Evolutionary conservation across 2,113 vertebrate species (phyloP).

Genomic region (Coracopsis vasa): DNA sequence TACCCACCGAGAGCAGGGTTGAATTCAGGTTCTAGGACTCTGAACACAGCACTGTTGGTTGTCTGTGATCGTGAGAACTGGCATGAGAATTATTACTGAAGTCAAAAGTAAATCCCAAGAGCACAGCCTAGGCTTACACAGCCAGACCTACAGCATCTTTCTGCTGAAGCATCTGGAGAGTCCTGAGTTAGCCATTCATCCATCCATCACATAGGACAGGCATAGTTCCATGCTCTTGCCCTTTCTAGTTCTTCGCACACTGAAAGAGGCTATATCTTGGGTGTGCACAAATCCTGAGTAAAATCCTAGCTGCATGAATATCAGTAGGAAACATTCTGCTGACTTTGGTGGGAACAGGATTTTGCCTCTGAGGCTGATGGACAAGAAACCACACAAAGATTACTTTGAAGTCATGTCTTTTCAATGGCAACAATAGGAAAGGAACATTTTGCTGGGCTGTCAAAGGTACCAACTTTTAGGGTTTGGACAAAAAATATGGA

Average conservation of each 20-base stretch:
- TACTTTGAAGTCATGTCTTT: neutral
- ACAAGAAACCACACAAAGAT: neutral
- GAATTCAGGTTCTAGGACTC: neutral
- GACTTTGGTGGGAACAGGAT: neutral
- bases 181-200: neutral
- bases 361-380: neutral
- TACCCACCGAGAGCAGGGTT: neutral
- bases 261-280: neutral
- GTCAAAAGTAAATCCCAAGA: neutral
- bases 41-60: neutral
- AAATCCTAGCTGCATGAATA: neutral
- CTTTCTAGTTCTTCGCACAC: neutral
- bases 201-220: neutral
- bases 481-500: neutral
- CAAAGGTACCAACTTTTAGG: neutral
- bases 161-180: neutral
- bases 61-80: neutral
- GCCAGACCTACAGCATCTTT: neutral
- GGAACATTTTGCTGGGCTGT: neutral
- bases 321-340: neutral
- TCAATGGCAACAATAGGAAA: neutral
- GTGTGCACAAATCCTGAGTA: neutral
- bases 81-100: neutral
- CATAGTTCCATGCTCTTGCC: neutral
- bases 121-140: neutral